Conservation (phyloP, 2,797 vertebrate genomes). For the Vespertilio murinus region DNA sequence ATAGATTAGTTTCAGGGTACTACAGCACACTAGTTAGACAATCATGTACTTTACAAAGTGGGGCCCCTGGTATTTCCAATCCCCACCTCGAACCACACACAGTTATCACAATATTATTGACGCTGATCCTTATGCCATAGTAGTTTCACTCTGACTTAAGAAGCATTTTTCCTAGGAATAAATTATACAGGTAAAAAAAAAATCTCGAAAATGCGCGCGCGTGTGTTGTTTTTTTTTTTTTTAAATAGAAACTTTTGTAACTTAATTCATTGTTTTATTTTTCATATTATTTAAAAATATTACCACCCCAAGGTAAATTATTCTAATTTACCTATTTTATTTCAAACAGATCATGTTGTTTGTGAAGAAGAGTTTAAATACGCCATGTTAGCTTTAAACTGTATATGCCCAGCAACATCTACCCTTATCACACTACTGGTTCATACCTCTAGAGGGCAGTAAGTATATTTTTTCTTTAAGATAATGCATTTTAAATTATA, state of each 20-base stretch:
- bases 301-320: slow-evolving; percentile 47
- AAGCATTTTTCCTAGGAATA: neutral
- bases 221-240: slow-evolving; percentile 28
- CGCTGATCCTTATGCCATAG: too few relatives aligned
- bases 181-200: neutral
- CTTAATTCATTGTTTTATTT: slow-evolving; percentile 13
- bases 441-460: slow-evolving; percentile 99
- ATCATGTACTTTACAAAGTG: neutral
- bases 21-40: neutral
- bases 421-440: slow-evolving; percentile 97
- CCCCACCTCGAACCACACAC: neutral
- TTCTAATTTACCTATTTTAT: slow-evolving; percentile 72
- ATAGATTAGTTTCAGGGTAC: neutral
- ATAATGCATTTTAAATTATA: slow-evolving; percentile 40
- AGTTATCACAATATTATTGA: neutral
- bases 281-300: slow-evolving; percentile 26
- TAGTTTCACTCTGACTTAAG: neutral
- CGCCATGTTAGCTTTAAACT: slow-evolving; percentile 98
- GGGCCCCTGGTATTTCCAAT: neutral
- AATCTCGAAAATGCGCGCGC: neutral
- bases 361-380: slow-evolving; percentile 99
- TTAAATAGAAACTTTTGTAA: neutral
- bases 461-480: slow-evolving; percentile 84
- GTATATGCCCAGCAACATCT: slow-evolving; percentile 97
- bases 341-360: slow-evolving; percentile 94